phyloP scores from a whole-genome alignment of 1,140 invertebrate species.

The Cataglyphis hispanica region DNA sequence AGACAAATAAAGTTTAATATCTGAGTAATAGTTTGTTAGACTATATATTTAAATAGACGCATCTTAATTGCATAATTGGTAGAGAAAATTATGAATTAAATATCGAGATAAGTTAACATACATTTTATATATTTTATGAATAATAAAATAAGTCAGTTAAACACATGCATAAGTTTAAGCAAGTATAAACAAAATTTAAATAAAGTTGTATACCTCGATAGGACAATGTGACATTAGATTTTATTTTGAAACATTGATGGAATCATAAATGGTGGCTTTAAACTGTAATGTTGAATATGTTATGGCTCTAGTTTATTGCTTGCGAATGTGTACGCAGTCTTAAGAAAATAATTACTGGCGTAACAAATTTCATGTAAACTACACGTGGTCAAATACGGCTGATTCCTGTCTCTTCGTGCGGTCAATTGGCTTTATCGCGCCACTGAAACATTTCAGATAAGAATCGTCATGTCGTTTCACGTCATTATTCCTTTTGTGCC shows the following conservation, averaged over 20 bases:
- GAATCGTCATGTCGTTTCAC: background rate
- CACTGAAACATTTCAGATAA: slow-evolving; percentile 13
- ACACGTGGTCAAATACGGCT: background rate
- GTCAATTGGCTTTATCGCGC: background rate
- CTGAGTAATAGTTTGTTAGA: background rate
- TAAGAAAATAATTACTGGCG: background rate
- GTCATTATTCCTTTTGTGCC: background rate
- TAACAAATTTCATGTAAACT: slow-evolving; percentile 5
- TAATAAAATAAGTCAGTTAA: background rate
- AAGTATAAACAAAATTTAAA: slow-evolving; percentile 1
- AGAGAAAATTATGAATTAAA: background rate
- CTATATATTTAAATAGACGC: background rate
- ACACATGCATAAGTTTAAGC: background rate
- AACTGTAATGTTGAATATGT: background rate
- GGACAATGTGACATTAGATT: background rate
- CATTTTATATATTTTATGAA: background rate
- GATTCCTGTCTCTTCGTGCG: background rate
- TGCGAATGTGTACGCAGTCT: background rate
- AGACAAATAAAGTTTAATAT: slow-evolving; percentile 3
- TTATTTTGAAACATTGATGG: background rate
- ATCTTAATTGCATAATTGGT: background rate
- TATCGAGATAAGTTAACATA: background rate
- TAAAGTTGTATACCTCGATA: background rate
- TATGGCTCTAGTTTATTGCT: background rate
- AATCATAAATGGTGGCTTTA: background rate